Conservation (phyloP, 2,797 vertebrate genomes). For the Notolabrus celidotus region DNA sequence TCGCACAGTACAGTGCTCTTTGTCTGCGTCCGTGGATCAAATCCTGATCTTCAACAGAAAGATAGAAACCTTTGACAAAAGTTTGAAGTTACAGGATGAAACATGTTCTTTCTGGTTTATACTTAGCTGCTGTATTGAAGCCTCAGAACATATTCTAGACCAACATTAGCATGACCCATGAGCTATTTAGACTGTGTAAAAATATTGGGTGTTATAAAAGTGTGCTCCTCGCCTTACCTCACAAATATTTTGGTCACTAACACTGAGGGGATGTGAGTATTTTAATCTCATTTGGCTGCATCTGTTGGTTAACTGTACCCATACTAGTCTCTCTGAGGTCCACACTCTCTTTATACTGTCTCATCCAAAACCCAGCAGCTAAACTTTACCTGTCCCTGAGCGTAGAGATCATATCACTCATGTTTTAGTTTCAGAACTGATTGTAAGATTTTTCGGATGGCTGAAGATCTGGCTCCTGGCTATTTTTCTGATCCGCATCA, state of each 20-base stretch:
- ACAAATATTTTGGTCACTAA: neutral
- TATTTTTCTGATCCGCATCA: no score
- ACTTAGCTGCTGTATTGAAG: neutral
- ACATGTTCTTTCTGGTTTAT: neutral
- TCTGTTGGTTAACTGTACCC: neutral
- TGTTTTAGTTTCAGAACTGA: no score
- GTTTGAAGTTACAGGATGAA: neutral
- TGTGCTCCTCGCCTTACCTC: neutral
- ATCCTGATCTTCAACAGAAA: neutral
- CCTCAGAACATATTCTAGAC: neutral
- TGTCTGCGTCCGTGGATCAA: neutral
- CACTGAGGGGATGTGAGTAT: neutral
- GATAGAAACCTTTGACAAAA: neutral
- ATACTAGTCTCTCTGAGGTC: no score
- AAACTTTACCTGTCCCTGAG: no score
- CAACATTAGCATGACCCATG: neutral
- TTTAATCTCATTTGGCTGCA: neutral
- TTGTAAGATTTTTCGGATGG: no score
- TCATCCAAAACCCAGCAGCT: no score
- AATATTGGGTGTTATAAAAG: neutral
- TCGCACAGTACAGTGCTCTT: neutral
- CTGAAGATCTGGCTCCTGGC: no score
- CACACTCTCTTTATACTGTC: no score
- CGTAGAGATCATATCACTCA: no score
- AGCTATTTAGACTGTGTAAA: neutral